A percentile compares a stretch with the other conserved stretches of the same genome.
Evolutionary conservation across 2,888 invertebrate species (phyloP).

Genomic region (Muschampia plurimacula): DNA sequence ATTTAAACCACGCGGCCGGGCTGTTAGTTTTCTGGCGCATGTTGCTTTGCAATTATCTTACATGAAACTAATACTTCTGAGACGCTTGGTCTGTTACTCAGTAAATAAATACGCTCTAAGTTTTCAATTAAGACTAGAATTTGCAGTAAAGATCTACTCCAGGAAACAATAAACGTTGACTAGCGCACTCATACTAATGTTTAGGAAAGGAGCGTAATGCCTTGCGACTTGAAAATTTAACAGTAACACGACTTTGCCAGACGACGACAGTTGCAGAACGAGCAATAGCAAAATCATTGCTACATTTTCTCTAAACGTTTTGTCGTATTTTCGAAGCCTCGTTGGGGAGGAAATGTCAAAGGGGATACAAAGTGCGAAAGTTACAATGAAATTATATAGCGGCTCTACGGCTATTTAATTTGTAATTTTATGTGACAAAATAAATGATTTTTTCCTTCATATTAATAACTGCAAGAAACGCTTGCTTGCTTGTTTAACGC

Average conservation of each 20-base stretch:
- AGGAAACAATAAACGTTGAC: slow-evolving; percentile 6
- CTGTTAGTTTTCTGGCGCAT: too few relatives aligned
- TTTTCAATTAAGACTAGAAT: slow-evolving; percentile 9
- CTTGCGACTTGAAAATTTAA: neutral
- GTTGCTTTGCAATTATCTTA: neutral
- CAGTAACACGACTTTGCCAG: neutral
- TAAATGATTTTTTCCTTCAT: neutral
- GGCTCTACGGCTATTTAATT: neutral
- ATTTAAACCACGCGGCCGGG: neutral
- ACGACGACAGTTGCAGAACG: too few relatives aligned
- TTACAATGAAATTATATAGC: neutral
- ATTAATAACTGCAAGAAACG: too few relatives aligned
- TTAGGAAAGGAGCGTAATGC: neutral
- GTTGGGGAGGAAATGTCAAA: neutral
- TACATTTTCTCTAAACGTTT: slow-evolving; percentile 1
- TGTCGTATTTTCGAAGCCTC: neutral
- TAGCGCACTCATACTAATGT: neutral
- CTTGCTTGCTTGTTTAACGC: too few relatives aligned
- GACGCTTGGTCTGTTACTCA: neutral
- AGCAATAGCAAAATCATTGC: neutral
- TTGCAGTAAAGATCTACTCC: neutral
- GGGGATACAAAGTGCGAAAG: neutral
- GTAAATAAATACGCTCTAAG: slow-evolving; percentile 1
- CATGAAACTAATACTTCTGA: neutral
- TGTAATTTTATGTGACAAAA: neutral